Evolutionary conservation across 1,140 invertebrate species (phyloP), one percentile per base, ranked within the genome.

Genomic region (Chironomus striatipennis): DNA sequence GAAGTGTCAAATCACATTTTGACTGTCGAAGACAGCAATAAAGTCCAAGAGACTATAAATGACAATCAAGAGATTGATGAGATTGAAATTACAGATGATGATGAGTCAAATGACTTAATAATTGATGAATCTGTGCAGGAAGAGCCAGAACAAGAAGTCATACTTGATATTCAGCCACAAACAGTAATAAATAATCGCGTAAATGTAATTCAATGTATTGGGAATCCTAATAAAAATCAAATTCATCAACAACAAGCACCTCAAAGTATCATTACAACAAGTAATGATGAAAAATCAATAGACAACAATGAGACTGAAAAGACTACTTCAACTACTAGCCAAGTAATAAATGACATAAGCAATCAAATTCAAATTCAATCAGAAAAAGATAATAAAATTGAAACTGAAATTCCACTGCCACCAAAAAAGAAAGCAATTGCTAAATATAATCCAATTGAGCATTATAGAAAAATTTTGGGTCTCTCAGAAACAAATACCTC

Each of bases 151-250:
- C 65, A 70, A 70, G 6, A 15, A 21, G 65, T 18, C 7, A 20
- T 18, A 6, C 17, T 10, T 20, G 65, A 70, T 20, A 21, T 70
- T 20, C 65, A 17, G 18, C 7, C 64, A 17, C 64, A 8, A 67
- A 2, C 18, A 67, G 65, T 21, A 21, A 20, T 20, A 70, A 70
- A 20, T 12, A 21, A 70, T 20, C 65, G 20, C n/a, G 17, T 70
- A 7, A 70, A 70, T 70, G 65, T 70, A 18, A 70, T 70, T 20
- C 65, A 70, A 70, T 70, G 2, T 2, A 57, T 57, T 12, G 47
- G 65, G 20, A 70, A 70, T 70, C 65, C 65, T 8, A 70, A 70
- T 20, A 57, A 57, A 57, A n/a, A 57, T 57, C 47, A 57, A 15
- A 57, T 57, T 12, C 47, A 34, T 34, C 24, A 34, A 34, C 24